Base-by-base conservation (phyloP, 2,797 vertebrate species). In the Platalea minor region DNA sequence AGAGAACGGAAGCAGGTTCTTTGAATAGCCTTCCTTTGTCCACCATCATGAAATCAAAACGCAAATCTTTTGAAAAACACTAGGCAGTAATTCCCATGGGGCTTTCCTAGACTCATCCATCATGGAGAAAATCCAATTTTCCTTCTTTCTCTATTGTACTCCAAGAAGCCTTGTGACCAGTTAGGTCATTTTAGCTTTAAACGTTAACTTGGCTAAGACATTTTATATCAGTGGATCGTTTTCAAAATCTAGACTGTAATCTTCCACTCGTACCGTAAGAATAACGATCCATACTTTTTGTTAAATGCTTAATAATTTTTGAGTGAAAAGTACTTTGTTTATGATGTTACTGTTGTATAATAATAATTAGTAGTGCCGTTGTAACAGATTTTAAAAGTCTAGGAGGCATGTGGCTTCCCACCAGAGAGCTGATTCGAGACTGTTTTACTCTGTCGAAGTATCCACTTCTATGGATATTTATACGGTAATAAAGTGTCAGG, bases 91-190 rank as follows among this genome's bases (percentile, higher is more conserved):
- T 93, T 96, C 92, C 85, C 63, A n/a, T 85, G 87, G 48, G 91
- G 77, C 65, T 96, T 94, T 93, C 77, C 69, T 95, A 86, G 67
- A 43, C 85, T 91, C 91, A 93, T 94, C 82, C 79, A 89, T 95
- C 93, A 95, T 88, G 85, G 76, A 91, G 69, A 82, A 97, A 96
- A 96, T 94, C 89, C 69, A 89, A 94, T 95, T 97, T 93, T 91
- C 77, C 67, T 91, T 95, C 89, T 96, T 96, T 86, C 70, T 96
- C 51, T 86, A 68, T 96, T 96, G 79, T 95, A 69, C 79, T 91
- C 37, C 48, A 79, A 70, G 85, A 94, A 93, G 59, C 85, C 96
- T 86, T 72, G 73, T 96, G 94, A 96, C 82, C 63, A 90, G 50
- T 84, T 94, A 94, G 96, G 93, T 92, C 85, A 89, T 96, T 96